These are phyloP conservation scores for Koerneria pararmatus DNA, from an alignment of 2,888 invertebrate species.

Conservation along the genomic window DNA sequence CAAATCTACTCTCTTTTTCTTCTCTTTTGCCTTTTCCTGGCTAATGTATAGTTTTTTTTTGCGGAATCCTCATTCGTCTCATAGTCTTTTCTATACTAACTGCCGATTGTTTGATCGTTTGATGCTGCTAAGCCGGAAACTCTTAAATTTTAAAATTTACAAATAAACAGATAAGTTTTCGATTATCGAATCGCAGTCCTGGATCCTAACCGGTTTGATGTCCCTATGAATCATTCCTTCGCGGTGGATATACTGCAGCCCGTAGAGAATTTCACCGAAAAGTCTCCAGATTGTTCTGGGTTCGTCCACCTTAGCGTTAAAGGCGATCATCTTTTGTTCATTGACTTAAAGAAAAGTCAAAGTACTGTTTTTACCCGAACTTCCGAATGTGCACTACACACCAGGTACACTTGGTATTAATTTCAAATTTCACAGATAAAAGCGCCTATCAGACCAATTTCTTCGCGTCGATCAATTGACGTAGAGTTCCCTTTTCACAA, in stretches of 20 bases:
- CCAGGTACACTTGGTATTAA: not conserved
- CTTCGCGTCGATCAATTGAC: constrained; percentile 72
- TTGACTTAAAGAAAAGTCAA: not conserved
- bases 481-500: constrained; percentile 88
- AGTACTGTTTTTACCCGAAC: not conserved
- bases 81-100: too few species aligned
- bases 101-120: too few species aligned
- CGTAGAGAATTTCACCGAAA: constrained; percentile 87
- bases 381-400: not conserved
- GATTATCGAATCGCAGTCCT: not conserved
- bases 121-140: too few species aligned
- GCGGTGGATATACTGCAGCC: constrained; percentile 53
- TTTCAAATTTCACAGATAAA: not conserved
- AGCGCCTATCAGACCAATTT: constrained; percentile 64
- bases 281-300: constrained; percentile 68
- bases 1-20: too few species aligned
- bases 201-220: constrained; percentile 45
- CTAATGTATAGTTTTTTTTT: too few species aligned
- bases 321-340: not conserved
- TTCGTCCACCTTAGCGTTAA: constrained; percentile 22
- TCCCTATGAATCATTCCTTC: constrained; percentile 53
- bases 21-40: too few species aligned
- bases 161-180: constrained; percentile 7
- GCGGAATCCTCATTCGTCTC: too few species aligned
- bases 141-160: too few species aligned